Evolutionary conservation across 2,113 vertebrate species (phyloP), one percentile per base, ranked within the genome.

Genomic region (Bubo bubo): DNA sequence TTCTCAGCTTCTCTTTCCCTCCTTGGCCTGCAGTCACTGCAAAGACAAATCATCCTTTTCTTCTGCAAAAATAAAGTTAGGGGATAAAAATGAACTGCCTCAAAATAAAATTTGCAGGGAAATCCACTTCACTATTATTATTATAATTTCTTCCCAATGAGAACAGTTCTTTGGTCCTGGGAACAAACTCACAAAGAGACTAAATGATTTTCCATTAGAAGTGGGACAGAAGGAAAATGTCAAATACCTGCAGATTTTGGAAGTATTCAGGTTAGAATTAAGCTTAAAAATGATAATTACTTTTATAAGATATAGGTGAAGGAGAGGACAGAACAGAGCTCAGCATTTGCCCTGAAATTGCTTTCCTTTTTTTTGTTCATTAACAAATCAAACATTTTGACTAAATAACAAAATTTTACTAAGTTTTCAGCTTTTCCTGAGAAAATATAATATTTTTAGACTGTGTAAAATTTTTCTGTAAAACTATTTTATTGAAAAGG

Each of bases 11-110:
- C 20, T 32, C 43, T 50, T 43, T 88, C 47, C 77, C 59, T 71
- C 73, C 76, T 64, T 90, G 92, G 96, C 49, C 88, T 81, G 95
- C 49, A 43, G 91, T 87, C 56, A 34, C 68, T 83, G 86, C 70
- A 82, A 88, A 98, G 97, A 98, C 80, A 96, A 98, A 98, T 98
- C 79, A 56, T 72, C 70, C 13, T 95, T 81, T 88, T 70, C 90
- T 96, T 95, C 79, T 95, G 70, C 66, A 95, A 98, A 97, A 98
- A 98, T 93, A 97, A 97, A 97, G 70, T 81, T 63, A 47, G 70
- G 60, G 90, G 80, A 88, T 88, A 93, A 98, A 98, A 97, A 98
- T 92, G 39, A 87, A 88, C 53, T 41, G 43, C 74, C 90, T 90
- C 79, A 60, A 92, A 97, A 91, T 72, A 96, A 91, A 96, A 90